Evolutionary conservation across 2,888 invertebrate species (phyloP), one percentile per base, ranked within the genome.

Genomic region (Phalera bucephala): DNA sequence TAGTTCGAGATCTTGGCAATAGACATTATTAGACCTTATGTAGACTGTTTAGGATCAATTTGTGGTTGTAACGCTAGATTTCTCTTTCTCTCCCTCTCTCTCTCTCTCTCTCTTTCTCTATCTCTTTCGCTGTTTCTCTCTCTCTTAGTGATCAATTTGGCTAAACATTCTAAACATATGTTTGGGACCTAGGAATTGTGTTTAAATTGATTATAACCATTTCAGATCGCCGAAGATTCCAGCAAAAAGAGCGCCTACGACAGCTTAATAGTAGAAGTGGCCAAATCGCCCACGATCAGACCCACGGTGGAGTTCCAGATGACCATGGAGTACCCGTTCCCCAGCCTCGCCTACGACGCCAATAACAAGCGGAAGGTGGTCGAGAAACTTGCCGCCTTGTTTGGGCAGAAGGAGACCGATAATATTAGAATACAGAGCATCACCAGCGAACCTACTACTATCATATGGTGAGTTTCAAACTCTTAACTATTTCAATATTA

Each of bases 241-340:
- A 93, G 93, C 47, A 94, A 94, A 26, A 86, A 94, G 52, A 93
- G 92, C 14, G 96, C 95, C 0, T 93, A 93, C 40, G 97, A 97
- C 79, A 95, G 94, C 37, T 81, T 95, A 8, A 93, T 94, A 40
- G 95, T 96, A 1, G 93, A 93, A 38, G 96, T 95, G 0, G 92
- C 91, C 45, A 91, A 92, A 36, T 91, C 93, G 0, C 91, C 92
- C 0, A 90, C 91, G 28, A 91, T 91, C 39, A 89, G 91, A 0
- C 95, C 94, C 36, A 94, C 93, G 11, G 93, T 95, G 0, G 95
- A 96, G 70, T 96, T 97, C 80, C 94, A 94, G 50, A 94, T 96
- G 91, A 94, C 93, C 0, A 83, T 97, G 66, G 94, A 94, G 51
- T 92, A 93, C 29, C 91, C 93, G 0, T 93, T 93, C 71, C 92